Evolutionary conservation across 2,888 invertebrate genomes (phyloP), one percentile per base, ranked within the genome.

Genomic region (Megamerina dolium): DNA sequence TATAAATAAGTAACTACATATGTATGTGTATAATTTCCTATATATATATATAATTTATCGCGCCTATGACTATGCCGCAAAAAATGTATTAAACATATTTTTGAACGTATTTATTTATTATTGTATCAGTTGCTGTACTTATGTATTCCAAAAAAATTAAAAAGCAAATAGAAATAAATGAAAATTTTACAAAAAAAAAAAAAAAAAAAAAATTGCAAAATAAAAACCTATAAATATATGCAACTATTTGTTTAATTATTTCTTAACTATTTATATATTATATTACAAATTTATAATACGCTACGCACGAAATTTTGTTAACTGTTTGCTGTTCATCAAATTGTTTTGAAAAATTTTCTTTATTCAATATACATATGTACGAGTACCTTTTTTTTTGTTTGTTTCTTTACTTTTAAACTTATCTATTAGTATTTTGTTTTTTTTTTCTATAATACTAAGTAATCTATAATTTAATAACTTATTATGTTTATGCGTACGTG

Each of bases 301-400:
- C 63, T 61, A 63, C 54, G 56, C 58, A 57, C 63, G 59, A 46
- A 6, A 58, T 63, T 62, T 53, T 61, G 60, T 62, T 63, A 63
- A 64, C 61, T 63, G 56, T 63, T 61, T 61, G 60, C 60, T 62
- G 58, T 58, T 55, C 34, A 46, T 45, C 36, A 44, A 44, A 37
- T 41, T 47, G 36, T 47, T 42, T 45, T 46, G 23, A 48, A 49
- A 45, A n/a, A n/a, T n/a, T n/a, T n/a, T n/a, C n/a, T n/a, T n/a
- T n/a, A n/a, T n/a, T n/a, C n/a, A n/a, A n/a, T n/a, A n/a, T n/a
- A n/a, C n/a, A n/a, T n/a, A n/a, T n/a, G n/a, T n/a, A n/a, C n/a
- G n/a, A n/a, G n/a, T n/a, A n/a, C n/a, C n/a, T n/a, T n/a, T n/a
- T n/a, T n/a, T n/a, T n/a, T n/a, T n/a, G n/a, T n/a, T n/a, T n/a